These are phyloP conservation scores for Strigops habroptila DNA, from an alignment of 2,113 vertebrate species.

Conservation along the genomic window DNA sequence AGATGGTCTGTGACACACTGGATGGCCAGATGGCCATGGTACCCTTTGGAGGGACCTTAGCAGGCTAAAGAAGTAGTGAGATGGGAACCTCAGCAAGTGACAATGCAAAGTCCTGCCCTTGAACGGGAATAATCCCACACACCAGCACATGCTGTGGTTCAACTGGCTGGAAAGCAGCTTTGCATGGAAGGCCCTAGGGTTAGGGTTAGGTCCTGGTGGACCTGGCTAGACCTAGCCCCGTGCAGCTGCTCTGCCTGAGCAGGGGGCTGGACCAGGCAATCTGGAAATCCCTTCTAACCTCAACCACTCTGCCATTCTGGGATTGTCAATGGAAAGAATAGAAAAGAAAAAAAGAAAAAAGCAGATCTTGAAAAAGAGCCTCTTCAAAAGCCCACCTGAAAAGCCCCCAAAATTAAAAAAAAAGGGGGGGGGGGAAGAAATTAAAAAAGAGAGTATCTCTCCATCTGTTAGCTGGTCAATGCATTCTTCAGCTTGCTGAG, in stretches of 20 bases:
- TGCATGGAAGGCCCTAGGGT: neutral
- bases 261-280: neutral
- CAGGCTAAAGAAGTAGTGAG: neutral
- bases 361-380: neutral
- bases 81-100: neutral
- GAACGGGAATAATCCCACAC: neutral
- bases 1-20: neutral
- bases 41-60: neutral
- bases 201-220: neutral
- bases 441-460: neutral
- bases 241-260: neutral
- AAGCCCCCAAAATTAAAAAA: neutral
- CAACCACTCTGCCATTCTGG: neutral
- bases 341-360: neutral
- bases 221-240: neutral
- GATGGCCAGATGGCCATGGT: neutral
- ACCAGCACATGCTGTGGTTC: neutral
- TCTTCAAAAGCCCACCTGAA: neutral
- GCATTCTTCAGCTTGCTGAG: neutral
- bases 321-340: neutral
- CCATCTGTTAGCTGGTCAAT: neutral
- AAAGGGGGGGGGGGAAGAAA: fast-evolving
- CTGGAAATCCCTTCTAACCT: neutral
- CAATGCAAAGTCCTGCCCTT: neutral
- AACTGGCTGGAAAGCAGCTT: neutral